Evolutionary conservation across 2,113 vertebrate genomes (phyloP).

Genomic region (Romanogobio albipinnatus): DNA sequence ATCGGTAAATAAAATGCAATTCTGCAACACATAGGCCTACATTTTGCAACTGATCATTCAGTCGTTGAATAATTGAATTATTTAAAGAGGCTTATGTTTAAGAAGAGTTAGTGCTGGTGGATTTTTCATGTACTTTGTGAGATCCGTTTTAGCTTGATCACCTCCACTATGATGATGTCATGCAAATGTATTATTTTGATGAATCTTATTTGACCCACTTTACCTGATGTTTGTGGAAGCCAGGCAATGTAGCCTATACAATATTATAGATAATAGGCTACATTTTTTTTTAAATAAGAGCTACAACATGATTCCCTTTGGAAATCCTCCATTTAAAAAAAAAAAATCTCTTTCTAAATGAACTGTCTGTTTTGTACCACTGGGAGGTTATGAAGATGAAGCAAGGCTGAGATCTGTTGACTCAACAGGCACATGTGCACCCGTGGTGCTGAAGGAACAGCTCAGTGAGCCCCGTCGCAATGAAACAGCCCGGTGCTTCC

Average conservation of each 20-base stretch:
- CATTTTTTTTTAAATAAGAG: not conserved
- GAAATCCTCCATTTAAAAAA: not conserved
- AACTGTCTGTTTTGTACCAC: not conserved
- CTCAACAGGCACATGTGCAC: conserved; percentile 21
- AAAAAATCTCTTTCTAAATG: not conserved
- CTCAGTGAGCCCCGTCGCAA: conserved; percentile 76
- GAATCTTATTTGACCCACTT: not conserved
- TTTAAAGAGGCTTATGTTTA: not conserved
- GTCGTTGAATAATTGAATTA: not conserved
- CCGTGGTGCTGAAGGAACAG: conserved; percentile 90
- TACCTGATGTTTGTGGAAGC: not conserved
- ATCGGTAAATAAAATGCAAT: too few relatives aligned
- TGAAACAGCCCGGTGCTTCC: conserved; percentile 82
- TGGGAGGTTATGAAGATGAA: conserved; percentile 17
- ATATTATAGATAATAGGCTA: not conserved
- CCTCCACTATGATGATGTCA: not conserved
- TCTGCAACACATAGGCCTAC: too few relatives aligned
- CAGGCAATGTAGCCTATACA: not conserved
- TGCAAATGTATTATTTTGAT: not conserved
- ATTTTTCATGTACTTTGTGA: not conserved
- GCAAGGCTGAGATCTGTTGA: not conserved
- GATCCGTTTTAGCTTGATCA: not conserved
- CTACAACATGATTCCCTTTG: not conserved
- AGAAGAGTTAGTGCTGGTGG: not conserved
- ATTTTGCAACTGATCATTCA: too few relatives aligned